Evolutionary conservation across 2,797 vertebrate genomes (phyloP).

Genomic region (Synanceia verrucosa): DNA sequence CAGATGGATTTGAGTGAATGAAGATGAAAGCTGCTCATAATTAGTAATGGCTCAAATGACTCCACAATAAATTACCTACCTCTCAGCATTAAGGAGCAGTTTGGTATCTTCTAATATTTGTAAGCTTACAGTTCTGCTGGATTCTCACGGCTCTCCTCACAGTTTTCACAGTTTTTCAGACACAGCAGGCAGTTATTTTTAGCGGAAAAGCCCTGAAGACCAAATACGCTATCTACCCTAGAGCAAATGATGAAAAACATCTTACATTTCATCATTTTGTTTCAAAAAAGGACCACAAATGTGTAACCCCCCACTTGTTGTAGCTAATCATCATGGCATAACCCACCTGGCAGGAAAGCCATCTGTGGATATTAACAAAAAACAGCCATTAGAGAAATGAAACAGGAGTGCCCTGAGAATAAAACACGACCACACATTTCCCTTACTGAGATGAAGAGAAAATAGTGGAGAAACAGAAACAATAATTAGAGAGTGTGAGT

Average conservation of each 20-base stretch:
- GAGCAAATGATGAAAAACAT: not conserved
- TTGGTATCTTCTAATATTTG: not conserved
- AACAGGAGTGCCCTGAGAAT: constrained; percentile 56
- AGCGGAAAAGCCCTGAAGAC: not conserved
- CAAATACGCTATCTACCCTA: not conserved
- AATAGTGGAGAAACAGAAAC: constrained; percentile 41
- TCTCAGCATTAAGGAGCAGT: not conserved
- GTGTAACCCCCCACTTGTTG: not conserved
- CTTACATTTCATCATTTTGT: constrained; percentile 1
- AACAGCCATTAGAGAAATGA: constrained; percentile 55
- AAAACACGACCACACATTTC: constrained; percentile 48
- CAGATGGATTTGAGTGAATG: not conserved
- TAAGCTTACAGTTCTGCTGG: not conserved
- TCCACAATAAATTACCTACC: not conserved
- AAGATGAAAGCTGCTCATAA: not conserved
- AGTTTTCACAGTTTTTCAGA: not conserved
- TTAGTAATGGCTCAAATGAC: not conserved
- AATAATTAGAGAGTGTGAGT: constrained; percentile 22
- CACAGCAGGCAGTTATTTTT: not conserved
- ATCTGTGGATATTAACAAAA: constrained; percentile 58
- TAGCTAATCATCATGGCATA: constrained; percentile 24
- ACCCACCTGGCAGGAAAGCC: constrained; percentile 41
- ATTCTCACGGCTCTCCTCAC: not conserved
- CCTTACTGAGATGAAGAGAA: constrained; percentile 60
- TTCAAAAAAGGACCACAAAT: not conserved